Conservation (phyloP, 2,113 vertebrate species). For the Eudorcas thomsonii region DNA sequence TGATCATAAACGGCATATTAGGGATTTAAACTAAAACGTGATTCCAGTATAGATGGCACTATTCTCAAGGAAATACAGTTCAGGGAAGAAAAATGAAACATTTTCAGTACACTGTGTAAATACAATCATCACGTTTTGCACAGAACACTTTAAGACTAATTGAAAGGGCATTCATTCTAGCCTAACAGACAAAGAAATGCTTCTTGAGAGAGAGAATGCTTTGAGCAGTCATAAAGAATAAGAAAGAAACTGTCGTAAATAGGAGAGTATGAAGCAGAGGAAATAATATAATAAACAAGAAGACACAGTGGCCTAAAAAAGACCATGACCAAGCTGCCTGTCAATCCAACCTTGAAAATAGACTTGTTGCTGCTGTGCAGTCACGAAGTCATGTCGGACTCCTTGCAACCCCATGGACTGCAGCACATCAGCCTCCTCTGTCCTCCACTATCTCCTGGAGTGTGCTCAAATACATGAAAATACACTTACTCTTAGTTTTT, state of each 20-base stretch:
- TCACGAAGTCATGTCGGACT: background rate
- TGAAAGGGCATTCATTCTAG: conserved; percentile 19
- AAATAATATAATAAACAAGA: too few species aligned
- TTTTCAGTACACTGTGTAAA: background rate
- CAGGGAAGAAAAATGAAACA: background rate
- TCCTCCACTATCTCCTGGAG: background rate
- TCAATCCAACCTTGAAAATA: background rate
- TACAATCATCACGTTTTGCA: background rate
- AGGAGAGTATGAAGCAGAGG: too few species aligned
- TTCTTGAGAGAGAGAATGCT: background rate
- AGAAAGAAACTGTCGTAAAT: too few species aligned
- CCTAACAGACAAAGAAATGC: background rate
- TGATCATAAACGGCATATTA: too few species aligned
- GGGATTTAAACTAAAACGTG: too few species aligned
- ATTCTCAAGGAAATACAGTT: background rate
- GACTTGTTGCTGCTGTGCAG: background rate
- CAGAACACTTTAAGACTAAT: background rate
- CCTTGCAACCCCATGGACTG: background rate
- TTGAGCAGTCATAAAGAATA: background rate
- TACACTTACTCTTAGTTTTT: background rate
- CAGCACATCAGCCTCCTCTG: background rate
- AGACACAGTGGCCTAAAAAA: too few species aligned
- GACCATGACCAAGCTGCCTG: too few species aligned
- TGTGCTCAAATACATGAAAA: background rate
- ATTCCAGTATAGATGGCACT: too few species aligned